Conservation (phyloP, 64 coral and sea anemone species). For the Stylophora pistillata region DNA sequence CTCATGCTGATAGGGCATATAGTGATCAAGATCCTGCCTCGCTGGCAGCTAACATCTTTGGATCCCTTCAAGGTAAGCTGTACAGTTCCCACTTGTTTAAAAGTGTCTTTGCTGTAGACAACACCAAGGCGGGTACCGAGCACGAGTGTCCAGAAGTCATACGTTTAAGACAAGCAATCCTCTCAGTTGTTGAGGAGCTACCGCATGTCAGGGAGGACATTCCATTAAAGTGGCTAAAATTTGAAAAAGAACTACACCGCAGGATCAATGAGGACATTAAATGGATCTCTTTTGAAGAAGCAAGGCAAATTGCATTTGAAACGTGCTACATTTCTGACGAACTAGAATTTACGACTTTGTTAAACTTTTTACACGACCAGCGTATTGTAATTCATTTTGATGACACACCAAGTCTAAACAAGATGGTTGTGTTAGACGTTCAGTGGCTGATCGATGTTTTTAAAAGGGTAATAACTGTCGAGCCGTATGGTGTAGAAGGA, state of each 20-base stretch:
- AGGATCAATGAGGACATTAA: not conserved
- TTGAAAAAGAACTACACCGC: constrained; percentile 10
- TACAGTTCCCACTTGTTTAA: constrained; percentile 3
- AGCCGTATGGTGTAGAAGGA: not conserved
- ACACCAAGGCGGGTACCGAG: constrained; percentile 1
- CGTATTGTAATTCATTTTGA: constrained; percentile 18
- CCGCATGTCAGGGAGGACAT: not conserved
- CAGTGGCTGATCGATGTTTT: constrained; percentile 24
- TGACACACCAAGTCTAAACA: not conserved
- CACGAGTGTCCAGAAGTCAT: not conserved
- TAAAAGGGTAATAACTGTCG: constrained; percentile 9
- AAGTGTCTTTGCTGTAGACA: constrained; percentile 11
- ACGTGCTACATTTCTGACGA: not conserved
- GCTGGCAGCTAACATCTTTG: not conserved
- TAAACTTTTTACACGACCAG: constrained; percentile 24
- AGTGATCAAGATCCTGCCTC: not conserved
- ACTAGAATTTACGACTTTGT: not conserved
- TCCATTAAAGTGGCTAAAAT: constrained; percentile 9
- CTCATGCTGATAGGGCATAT: constrained; percentile 1
- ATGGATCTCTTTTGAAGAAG: not conserved
- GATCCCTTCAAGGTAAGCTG: not conserved
- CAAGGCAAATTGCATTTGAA: constrained; percentile 7
- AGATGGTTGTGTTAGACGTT: constrained; percentile 11
- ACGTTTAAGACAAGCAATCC: constrained; percentile 4
- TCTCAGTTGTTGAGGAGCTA: not conserved